Conservation (phyloP, 2,888 invertebrate genomes). For the Sepiola atlantica region DNA sequence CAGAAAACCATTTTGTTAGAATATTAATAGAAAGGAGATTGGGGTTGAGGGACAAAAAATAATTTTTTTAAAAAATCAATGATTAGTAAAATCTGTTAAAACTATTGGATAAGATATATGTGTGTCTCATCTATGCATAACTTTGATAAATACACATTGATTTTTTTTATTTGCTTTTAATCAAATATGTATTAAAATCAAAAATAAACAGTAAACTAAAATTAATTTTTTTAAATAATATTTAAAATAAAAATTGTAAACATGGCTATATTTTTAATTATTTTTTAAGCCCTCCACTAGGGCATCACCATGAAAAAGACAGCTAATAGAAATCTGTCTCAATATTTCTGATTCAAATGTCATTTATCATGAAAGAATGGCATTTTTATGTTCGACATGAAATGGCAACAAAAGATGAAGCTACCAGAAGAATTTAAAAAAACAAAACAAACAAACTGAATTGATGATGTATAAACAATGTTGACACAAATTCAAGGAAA, state of each 20-base stretch:
- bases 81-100: background rate
- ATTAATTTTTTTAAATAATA: too few relatives aligned
- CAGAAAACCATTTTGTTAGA: background rate
- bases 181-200: too few relatives aligned
- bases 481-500: background rate
- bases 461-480: constrained; percentile 10
- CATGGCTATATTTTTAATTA: too few relatives aligned
- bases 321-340: background rate
- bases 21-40: background rate
- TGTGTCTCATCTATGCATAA: too few relatives aligned
- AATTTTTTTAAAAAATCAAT: background rate
- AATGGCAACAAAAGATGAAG: background rate
- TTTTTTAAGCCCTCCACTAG: too few relatives aligned
- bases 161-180: too few relatives aligned
- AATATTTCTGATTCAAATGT: background rate
- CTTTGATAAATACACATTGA: too few relatives aligned
- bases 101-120: too few relatives aligned
- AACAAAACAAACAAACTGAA: background rate
- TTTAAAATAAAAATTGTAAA: too few relatives aligned
- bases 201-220: too few relatives aligned
- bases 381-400: background rate
- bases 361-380: background rate
- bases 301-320: too few relatives aligned
- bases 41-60: background rate
- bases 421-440: too few relatives aligned